These are phyloP conservation scores for Cyclura pinguis DNA, from an alignment of 2,797 vertebrate species.

Conservation along the genomic window DNA sequence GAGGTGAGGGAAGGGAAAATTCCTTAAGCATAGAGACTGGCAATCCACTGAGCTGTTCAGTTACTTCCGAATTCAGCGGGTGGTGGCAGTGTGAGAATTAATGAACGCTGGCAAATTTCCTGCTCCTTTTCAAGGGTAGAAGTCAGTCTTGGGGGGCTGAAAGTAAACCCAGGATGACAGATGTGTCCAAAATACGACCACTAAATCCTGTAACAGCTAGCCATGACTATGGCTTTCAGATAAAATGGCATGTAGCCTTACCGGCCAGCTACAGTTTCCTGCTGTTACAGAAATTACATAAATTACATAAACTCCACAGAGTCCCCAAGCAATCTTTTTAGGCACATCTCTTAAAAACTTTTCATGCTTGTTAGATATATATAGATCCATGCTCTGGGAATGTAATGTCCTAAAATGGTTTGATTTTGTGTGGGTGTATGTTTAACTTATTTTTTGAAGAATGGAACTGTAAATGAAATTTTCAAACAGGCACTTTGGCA, in stretches of 20 bases:
- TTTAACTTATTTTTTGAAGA: slow-evolving; percentile 35
- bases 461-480: slow-evolving; percentile 16
- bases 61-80: too few species aligned
- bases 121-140: too few species aligned
- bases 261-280: background rate
- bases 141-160: too few species aligned
- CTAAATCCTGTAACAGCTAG: slow-evolving; percentile 4
- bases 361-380: slow-evolving; percentile 6
- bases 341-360: background rate
- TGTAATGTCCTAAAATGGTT: slow-evolving; percentile 19
- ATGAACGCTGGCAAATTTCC: too few species aligned
- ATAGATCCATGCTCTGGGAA: slow-evolving; percentile 26
- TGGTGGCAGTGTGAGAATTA: too few species aligned
- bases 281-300: background rate
- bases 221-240: background rate
- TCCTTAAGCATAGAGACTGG: too few species aligned
- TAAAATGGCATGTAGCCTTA: background rate
- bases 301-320: slow-evolving; percentile 8
- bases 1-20: too few species aligned
- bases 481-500: slow-evolving; percentile 62
- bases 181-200: background rate
- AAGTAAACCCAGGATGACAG: too few species aligned
- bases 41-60: too few species aligned
- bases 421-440: background rate
- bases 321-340: background rate